These are phyloP conservation scores for Notarius lentiginosus DNA, from an alignment of 2,113 vertebrate genomes.

Conservation along the genomic window DNA sequence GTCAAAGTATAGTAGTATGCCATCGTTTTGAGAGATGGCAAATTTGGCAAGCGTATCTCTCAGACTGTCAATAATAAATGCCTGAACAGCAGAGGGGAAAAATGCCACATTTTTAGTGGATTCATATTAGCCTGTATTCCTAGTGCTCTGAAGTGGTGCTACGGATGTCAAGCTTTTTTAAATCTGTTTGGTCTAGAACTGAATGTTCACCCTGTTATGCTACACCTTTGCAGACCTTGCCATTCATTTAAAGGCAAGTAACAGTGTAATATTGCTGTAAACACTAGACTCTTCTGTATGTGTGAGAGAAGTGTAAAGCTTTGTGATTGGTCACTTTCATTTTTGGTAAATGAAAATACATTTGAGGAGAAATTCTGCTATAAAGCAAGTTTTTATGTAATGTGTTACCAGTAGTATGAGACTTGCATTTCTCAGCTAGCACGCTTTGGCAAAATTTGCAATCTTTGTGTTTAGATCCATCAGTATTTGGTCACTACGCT, in stretches of 20 bases:
- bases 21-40: not conserved
- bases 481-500: not conserved
- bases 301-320: not conserved
- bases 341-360: not conserved
- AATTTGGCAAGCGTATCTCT: not conserved
- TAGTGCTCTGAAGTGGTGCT: not conserved
- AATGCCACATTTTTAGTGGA: not conserved
- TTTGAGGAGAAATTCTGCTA: not conserved
- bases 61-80: not conserved
- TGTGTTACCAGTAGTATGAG: not conserved
- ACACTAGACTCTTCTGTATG: not conserved
- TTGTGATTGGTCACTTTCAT: not conserved
- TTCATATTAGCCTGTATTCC: not conserved
- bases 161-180: not conserved
- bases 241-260: conserved; percentile 19
- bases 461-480: not conserved
- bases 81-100: not conserved
- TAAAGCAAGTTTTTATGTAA: not conserved
- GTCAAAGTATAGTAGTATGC: not conserved
- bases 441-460: not conserved
- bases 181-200: conserved; percentile 1
- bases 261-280: conserved; percentile 8
- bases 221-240: not conserved
- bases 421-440: not conserved
- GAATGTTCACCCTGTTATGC: conserved; percentile 10